Evolutionary conservation across 2,113 vertebrate species (phyloP), one percentile per base, ranked within the genome.

Genomic region (Aspidoscelis tigris): DNA sequence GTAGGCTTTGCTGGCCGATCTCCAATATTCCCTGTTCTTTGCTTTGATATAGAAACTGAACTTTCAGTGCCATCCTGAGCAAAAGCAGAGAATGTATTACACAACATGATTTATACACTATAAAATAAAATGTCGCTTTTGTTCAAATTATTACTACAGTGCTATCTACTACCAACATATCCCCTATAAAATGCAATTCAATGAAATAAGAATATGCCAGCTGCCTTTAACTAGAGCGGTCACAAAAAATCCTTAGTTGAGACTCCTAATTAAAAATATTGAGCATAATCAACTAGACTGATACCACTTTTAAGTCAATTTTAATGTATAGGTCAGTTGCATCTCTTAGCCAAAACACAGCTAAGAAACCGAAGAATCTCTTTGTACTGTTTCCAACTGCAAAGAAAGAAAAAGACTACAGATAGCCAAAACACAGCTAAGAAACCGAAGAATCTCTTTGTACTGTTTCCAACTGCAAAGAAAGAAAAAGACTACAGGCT

Each of bases 1-100:
- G 97, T 98, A 61, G 99, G 99, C 93, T 97, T 97, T 88, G 98
- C 95, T 44, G 98, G 98, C n/a, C 99, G 96, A 93, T 99, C 98
- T 22, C 98, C 98, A 80, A 98, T 91, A 72, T 96, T 94, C 53
- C 98, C 97, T 8, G 98, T 94, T 83, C 98, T 98, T 91, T 98
- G 99, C 88, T 99, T 99, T 82, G 98, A 97, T 80, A 97, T 97
- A 82, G 98, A 98, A 58, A 98, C 95, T 0, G 98, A 96, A 44
- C 97, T 97, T 87, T 99, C 98, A 74, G 96, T 89, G 82, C 90
- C 96, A 85, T 99, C 98, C 99, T 99, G 85, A 41, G 82, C 1
- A 69, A 89, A 24, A 70, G 47, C 21, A 92, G 86, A 87, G 11
- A 58, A 11, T 69, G 2, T 61, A 26, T 0, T 50, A 64, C 0